A percentile compares a stretch with the other conserved stretches of the same genome.
Conservation (phyloP, 2,113 vertebrate species). For the Limnothrissa miodon region DNA sequence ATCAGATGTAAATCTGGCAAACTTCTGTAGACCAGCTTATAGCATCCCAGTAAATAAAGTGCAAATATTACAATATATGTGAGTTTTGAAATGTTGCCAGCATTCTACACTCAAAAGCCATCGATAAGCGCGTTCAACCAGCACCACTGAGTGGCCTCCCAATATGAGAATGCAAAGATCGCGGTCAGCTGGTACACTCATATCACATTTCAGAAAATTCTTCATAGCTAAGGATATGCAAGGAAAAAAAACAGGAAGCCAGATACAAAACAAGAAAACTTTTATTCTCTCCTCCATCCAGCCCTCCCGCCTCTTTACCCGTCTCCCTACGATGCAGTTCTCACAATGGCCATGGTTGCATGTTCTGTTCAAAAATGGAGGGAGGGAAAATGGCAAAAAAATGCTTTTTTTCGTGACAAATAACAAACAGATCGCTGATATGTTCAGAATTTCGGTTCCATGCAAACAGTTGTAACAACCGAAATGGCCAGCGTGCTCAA, state of each 20-base stretch:
- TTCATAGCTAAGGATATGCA: slow-evolving; percentile 14
- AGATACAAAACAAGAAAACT: slow-evolving; percentile 41
- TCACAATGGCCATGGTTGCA: background rate
- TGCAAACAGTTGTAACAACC: background rate
- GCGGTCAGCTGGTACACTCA: background rate
- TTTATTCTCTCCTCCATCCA: slow-evolving; percentile 29
- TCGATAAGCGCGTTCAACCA: no score
- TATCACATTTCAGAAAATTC: slow-evolving; percentile 4
- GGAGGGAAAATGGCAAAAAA: background rate
- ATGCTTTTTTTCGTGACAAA: background rate
- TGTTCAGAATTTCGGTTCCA: background rate
- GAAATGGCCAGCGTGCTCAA: background rate
- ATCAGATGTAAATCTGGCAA: no score
- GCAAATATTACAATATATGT: no score
- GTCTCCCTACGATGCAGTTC: background rate
- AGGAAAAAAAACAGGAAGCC: background rate
- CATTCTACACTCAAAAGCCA: background rate
- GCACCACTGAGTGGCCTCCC: background rate
- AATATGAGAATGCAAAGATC: background rate
- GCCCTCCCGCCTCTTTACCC: background rate
- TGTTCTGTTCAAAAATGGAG: background rate
- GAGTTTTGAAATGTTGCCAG: no score
- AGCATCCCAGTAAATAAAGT: no score
- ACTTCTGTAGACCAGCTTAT: no score
- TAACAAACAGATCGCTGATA: background rate